phyloP scores from a whole-genome alignment of 37 sponge, comb jelly and placozoan genomes.

The Ianthella basta region DNA sequence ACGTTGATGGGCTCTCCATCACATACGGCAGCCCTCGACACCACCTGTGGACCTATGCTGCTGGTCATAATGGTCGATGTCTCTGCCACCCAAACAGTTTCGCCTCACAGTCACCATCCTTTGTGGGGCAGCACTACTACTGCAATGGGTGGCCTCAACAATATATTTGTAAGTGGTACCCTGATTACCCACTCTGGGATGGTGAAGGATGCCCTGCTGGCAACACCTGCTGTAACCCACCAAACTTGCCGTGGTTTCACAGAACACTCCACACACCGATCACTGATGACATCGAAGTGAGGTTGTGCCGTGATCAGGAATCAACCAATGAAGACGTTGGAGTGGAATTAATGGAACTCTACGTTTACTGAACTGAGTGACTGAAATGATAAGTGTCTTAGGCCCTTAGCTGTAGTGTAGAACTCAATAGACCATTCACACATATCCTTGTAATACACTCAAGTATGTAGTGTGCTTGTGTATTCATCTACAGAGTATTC shows the following conservation, averaged over 20 bases:
- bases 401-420: no score
- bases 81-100: not conserved
- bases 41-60: conserved; percentile 1
- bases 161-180: not conserved
- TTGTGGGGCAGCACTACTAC: conserved; percentile 1
- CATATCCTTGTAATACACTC: no score
- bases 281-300: conserved; percentile 35
- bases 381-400: no score
- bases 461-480: no score
- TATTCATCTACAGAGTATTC: no score
- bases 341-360: conserved; percentile 1
- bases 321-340: not conserved
- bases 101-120: not conserved
- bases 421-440: no score
- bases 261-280: conserved; percentile 29
- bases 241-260: conserved; percentile 34
- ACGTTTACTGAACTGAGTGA: not conserved
- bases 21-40: not conserved
- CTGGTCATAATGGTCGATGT: not conserved
- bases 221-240: conserved; percentile 22
- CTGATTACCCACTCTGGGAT: conserved; percentile 42
- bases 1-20: conserved; percentile 17
- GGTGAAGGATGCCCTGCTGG: conserved; percentile 30
- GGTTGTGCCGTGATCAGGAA: not conserved
- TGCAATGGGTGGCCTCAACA: not conserved